Conservation (phyloP, 2,888 invertebrate genomes). For the Erpobdella octoculata region DNA sequence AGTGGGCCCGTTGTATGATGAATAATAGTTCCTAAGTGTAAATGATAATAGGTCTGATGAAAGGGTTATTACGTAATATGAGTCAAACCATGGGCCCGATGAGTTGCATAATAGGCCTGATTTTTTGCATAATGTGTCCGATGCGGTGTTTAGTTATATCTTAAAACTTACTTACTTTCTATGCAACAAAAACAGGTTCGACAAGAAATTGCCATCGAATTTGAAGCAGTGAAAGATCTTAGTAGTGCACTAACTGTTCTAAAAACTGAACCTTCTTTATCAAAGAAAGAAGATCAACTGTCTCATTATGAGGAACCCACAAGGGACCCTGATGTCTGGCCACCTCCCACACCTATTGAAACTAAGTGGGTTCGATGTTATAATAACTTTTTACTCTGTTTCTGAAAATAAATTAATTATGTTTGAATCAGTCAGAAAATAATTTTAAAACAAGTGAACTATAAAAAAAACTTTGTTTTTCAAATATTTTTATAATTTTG, state of each 20-base stretch:
- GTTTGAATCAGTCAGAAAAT: too few relatives aligned
- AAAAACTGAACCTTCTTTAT: conserved; percentile 55
- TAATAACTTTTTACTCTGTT: too few relatives aligned
- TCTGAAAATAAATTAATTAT: too few relatives aligned
- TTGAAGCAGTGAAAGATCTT: conserved; percentile 78
- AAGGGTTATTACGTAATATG: neutral
- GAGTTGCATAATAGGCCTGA: too few relatives aligned
- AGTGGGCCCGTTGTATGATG: neutral
- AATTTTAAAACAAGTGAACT: too few relatives aligned
- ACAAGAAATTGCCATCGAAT: conserved; percentile 78
- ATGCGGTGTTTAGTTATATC: neutral
- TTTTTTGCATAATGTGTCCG: neutral
- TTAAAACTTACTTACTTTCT: neutral
- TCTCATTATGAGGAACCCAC: conserved; percentile 60
- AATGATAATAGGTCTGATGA: neutral
- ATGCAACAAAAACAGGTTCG: conserved; percentile 60
- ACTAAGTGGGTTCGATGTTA: conserved; percentile 46
- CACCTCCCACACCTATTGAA: conserved; percentile 60
- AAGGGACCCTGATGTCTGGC: conserved; percentile 73
- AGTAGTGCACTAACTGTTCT: conserved; percentile 69
- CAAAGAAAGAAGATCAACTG: conserved; percentile 33
- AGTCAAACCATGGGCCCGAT: too few relatives aligned
- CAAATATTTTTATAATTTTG: too few relatives aligned
- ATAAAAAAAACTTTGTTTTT: too few relatives aligned
- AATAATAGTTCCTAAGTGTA: neutral